These are phyloP conservation scores for Scaptodrosophila latifasciaeformis DNA, from an alignment of 2,888 invertebrate genomes.

Conservation along the genomic window DNA sequence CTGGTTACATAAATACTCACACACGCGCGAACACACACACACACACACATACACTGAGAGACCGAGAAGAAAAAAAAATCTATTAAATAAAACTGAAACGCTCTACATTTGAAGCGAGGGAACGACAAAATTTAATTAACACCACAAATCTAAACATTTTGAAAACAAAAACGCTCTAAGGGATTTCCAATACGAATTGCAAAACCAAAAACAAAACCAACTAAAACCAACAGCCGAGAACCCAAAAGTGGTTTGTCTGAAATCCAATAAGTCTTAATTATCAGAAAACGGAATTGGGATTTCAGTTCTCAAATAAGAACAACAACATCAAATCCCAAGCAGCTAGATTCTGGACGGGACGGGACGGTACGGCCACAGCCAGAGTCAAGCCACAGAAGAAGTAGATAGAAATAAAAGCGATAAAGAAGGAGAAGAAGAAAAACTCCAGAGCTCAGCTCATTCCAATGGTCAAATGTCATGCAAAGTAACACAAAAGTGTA, in stretches of 20 bases:
- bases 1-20: conserved; percentile 64
- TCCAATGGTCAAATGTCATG: conserved; percentile 61
- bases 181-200: conserved; percentile 33
- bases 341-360: too few species aligned
- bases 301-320: too few species aligned
- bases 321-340: too few species aligned
- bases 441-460: conserved; percentile 17
- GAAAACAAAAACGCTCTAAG: conserved; percentile 20
- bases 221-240: too few species aligned
- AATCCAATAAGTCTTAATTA: too few species aligned
- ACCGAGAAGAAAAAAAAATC: conserved; percentile 17
- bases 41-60: conserved; percentile 10
- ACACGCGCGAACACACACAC: conserved; percentile 23
- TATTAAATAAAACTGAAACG: conserved; percentile 27
- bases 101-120: conserved; percentile 26
- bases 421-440: too few species aligned
- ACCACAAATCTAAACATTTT: conserved; percentile 30
- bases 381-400: too few species aligned
- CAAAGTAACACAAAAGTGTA: conserved; percentile 13
- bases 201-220: conserved; percentile 8
- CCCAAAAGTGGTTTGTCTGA: too few species aligned
- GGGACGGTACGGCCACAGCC: too few species aligned
- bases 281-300: too few species aligned
- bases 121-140: conserved; percentile 52
- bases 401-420: too few species aligned